Evolutionary conservation across 2,113 vertebrate species (phyloP), one percentile per base, ranked within the genome.

Genomic region (Taxidea taxus): DNA sequence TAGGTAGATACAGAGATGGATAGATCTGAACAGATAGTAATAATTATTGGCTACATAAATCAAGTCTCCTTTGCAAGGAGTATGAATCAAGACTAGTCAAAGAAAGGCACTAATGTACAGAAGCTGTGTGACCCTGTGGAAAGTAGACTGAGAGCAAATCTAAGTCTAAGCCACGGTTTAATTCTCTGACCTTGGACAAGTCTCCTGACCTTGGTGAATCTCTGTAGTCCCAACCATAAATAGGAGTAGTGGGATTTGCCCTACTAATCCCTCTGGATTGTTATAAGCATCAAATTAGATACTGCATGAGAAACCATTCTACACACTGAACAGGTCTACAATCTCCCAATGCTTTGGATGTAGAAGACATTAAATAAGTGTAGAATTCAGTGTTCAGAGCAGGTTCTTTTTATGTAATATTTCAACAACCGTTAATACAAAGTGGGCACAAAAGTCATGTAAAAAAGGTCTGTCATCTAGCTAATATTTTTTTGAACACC

Each of bases 51-150:
- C 23, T 56, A 74, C 21, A 3, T 18, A 56, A 62, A 58, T 42
- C 27, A 58, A 66, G 51, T 72, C 42, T 23, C 5, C 1, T 37
- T 51, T 16, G 0, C 37, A 10, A 39, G 11, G 37, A 49, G 13
- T 27, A 4, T 42, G 60, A 51, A 42, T 10, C 5, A 58, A 47
- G 20, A 39, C 13, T 2, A 16, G 21, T 16, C 23, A 37, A n/a
- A 64, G 75, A 31, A 37, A 0, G 29, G 20, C 6, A 15, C 42
- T 23, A 7, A 23, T 14, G 62, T 25, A 3, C 0, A 2, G 60
- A 66, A 44, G 23, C 47, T 3, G 0, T 34, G 77, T 15, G 29
- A 18, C 4, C 0, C 4, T 14, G 37, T 47, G 25, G 54, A 27
- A 34, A 31, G 34, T 0, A 54, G 56, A 51, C 20, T 16, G 16